Evolutionary conservation across 1,140 invertebrate genomes (phyloP), one percentile per base, ranked within the genome.

Genomic region (Monomorium pharaonis): DNA sequence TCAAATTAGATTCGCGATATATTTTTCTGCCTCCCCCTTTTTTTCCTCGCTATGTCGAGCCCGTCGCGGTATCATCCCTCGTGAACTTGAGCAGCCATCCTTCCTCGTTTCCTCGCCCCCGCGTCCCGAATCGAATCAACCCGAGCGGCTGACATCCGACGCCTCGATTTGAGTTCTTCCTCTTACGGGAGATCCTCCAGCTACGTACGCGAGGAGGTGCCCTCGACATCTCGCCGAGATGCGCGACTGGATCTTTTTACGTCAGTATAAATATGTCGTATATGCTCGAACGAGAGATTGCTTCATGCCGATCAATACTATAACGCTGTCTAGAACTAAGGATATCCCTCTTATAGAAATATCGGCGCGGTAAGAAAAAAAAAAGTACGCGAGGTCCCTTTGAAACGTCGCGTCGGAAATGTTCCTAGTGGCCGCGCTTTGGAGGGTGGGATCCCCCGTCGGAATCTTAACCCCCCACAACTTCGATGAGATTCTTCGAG

Each of bases 61-160:
- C 27, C 77, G 63, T 67, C 76, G 76, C 44, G 16, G 44, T 62
- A 80, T 54, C 78, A 72, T 74, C 67, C 27, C 37, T 47, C 51
- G 67, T 83, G 78, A 83, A 74, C 54, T 83, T 54, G 78, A 74
- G 65, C 67, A n/a, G 3, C 63, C 81, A 49, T 60, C 49, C 14
- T 69, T 77, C 27, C 67, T 86, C 75, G 51, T 88, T 88, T 75
- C 67, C 87, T 44, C 18, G 24, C 47, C 37, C n/a, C 12, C 24
- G 2, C 2, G 0, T 7, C 21, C 7, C n/a, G 80, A 88, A 88
- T 88, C 69, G 88, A 74, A 89, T 89, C 83, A 89, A 80, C 85
- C 37, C 87, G 42, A 65, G 58, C 54, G 33, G 75, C 67, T 83
- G 78, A 83, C 78, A 83, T 47, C 24, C 67, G 67, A 83, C 67